Conservation (phyloP, 2,113 vertebrate species). For the Axis porcinus region DNA sequence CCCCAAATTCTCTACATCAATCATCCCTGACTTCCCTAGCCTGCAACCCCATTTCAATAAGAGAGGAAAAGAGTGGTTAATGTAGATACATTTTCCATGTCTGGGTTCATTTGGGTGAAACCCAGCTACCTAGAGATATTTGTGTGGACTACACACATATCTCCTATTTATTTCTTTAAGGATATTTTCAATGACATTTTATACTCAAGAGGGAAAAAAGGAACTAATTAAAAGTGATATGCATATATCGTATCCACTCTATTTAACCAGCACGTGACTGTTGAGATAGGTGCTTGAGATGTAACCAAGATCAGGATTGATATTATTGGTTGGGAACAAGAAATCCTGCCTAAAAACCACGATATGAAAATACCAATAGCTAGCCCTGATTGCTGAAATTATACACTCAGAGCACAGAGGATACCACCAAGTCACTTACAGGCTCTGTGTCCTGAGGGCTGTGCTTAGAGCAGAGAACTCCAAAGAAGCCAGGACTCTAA, state of each 20-base stretch:
- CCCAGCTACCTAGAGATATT: background rate
- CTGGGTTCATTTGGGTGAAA: background rate
- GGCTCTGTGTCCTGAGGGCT: background rate
- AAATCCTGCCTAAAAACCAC: background rate
- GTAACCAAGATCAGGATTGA: background rate
- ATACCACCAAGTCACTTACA: background rate
- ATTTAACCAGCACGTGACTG: background rate
- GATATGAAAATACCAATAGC: background rate
- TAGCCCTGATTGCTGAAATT: background rate
- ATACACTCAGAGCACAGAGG: background rate
- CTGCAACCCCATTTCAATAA: background rate
- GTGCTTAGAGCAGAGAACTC: background rate
- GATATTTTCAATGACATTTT: constrained; percentile 13
- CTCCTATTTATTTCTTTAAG: background rate
- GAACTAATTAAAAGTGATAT: background rate
- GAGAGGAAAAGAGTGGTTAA: background rate
- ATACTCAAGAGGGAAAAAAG: background rate
- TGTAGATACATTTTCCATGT: background rate
- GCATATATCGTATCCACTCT: background rate
- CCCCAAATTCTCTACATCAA: background rate
- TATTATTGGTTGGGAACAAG: background rate
- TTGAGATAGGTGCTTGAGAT: background rate
- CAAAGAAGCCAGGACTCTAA: background rate
- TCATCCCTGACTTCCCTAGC: background rate
- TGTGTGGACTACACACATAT: background rate